phyloP scores from a whole-genome alignment of 2,113 vertebrate genomes.

The Chionis minor region DNA sequence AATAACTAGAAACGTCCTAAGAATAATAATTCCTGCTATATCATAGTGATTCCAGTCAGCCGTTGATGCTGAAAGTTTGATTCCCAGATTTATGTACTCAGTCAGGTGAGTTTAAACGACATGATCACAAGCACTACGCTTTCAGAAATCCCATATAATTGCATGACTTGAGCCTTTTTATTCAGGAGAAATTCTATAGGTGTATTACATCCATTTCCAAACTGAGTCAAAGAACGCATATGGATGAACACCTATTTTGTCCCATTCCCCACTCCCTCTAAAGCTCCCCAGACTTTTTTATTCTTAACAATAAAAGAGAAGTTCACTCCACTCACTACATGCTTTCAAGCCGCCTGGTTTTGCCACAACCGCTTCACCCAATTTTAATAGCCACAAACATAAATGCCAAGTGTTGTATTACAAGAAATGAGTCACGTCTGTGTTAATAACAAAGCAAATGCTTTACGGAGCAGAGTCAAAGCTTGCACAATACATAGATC shows the following conservation, averaged over 20 bases:
- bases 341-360: background rate
- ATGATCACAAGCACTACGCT: background rate
- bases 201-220: background rate
- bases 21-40: background rate
- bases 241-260: background rate
- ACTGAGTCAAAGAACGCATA: background rate
- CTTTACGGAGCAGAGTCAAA: constrained; percentile 37
- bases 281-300: background rate
- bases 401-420: constrained; percentile 30
- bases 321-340: background rate
- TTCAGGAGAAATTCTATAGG: background rate
- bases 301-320: background rate
- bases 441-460: constrained; percentile 54
- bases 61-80: background rate
- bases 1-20: background rate
- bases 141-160: background rate
- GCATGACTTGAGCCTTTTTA: background rate
- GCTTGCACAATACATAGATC: constrained; percentile 9
- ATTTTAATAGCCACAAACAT: constrained; percentile 22
- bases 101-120: background rate
- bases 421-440: constrained; percentile 48
- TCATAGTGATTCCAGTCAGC: background rate
- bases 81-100: background rate
- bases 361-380: background rate
- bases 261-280: background rate